Evolutionary conservation across 2,113 vertebrate species (phyloP), one percentile per base, ranked within the genome.

Genomic region (Ceyx cyanopectus): DNA sequence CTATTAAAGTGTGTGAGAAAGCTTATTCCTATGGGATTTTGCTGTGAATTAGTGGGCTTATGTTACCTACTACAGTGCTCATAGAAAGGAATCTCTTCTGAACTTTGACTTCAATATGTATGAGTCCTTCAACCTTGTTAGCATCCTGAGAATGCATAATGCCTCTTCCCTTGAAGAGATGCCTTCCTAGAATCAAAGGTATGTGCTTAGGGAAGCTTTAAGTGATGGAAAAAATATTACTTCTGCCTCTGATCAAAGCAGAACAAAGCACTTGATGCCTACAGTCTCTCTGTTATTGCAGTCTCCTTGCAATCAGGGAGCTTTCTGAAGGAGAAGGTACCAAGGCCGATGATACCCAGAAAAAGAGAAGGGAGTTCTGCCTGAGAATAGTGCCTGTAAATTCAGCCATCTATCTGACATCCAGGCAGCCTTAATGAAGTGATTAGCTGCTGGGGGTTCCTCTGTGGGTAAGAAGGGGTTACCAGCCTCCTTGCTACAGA

Each of bases 341-440:
- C 13, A 10, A 75, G 51, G 76, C 48, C 26, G 14, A 6, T 22
- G 37, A 74, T 37, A 78, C 51, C 24, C 26, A 63, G 37, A 66
- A 91, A 94, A 91, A 77, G 68, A 83, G 81, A 89, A 87, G 37
- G 63, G 24, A 83, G 48, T 34, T 82, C 34, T 83, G 61, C 46
- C 18, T 1, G 0, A 70, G 24, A 88, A 40, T 23, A 85, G 29
- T 22, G 32, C 9, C 63, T 2, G 0, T 21, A 32, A 73, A 22
- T 32, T 92, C 50, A 68, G n/a, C 43, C 83, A 26, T 48, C 54
- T n/a, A 0, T 27, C 40, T 48, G 41, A 76, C 82, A 60, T 40
- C 68, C 43, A 62, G 67, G 37, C 43, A 83, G 79, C 32, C 10
- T 17, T 83, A 77, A 73, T 18, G 69, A 84, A 72, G n/a, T 3